phyloP scores from a whole-genome alignment of 2,888 invertebrate species.

The Megastigmus dorsalis region DNA sequence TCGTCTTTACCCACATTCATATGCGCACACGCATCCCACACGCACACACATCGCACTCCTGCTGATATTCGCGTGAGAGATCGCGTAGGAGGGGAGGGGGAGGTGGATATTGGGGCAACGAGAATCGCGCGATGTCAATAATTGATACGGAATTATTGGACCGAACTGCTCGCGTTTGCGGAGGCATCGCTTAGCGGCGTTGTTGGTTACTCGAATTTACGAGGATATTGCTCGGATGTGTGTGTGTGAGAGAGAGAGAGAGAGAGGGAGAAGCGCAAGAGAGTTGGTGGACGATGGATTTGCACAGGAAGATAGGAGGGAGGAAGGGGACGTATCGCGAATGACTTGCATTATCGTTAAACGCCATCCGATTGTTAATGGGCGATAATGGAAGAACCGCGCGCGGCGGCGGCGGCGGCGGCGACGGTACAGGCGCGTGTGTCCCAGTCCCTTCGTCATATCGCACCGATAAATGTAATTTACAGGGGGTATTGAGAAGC shows the following conservation, averaged over 20 bases:
- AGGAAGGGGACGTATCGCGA: conserved; percentile 43
- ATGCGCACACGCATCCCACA: not conserved
- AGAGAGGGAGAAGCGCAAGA: not conserved
- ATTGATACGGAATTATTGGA: conserved; percentile 61
- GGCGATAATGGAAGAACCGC: conserved; percentile 45
- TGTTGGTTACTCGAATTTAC: conserved; percentile 36
- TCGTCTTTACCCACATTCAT: too few species aligned
- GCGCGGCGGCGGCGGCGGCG: not conserved
- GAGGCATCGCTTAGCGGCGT: conserved; percentile 26
- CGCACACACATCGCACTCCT: not conserved
- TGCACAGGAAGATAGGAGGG: too few species aligned
- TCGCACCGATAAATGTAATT: conserved; percentile 31
- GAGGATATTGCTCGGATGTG: conserved; percentile 7
- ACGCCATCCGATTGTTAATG: conserved; percentile 43
- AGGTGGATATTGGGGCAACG: not conserved
- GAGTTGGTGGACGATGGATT: too few species aligned
- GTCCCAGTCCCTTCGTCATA: too few species aligned
- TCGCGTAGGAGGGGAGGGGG: too few species aligned
- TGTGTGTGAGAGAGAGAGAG: not conserved
- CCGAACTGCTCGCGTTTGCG: not conserved
- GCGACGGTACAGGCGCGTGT: conserved; percentile 7
- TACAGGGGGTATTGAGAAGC: not conserved
- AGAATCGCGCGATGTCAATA: conserved; percentile 44
- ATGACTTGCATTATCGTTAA: conserved; percentile 41
- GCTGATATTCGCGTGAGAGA: too few species aligned